These are phyloP conservation scores for Drosophila baimaii DNA, from an alignment of 1,140 invertebrate species.

Conservation along the genomic window DNA sequence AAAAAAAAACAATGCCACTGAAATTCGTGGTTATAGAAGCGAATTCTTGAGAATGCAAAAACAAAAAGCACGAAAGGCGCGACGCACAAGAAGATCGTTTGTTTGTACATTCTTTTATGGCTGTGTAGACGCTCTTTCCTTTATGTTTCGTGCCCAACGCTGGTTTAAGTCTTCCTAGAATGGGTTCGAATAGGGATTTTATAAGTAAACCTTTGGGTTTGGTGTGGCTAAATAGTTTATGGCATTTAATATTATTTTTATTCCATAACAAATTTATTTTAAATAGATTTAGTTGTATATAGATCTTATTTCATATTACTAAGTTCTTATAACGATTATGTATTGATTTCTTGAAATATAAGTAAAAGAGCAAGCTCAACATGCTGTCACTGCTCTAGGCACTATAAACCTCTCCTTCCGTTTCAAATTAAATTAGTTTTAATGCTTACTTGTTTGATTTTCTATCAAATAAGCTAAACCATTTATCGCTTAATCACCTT, in stretches of 20 bases:
- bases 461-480: constrained; percentile 13
- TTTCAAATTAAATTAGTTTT: neutral
- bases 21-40: too few relatives aligned
- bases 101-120: too few relatives aligned
- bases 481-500: constrained; percentile 5
- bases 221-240: too few relatives aligned
- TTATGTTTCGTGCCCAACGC: too few relatives aligned
- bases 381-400: too few relatives aligned
- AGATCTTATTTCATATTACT: neutral
- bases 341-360: neutral
- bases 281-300: neutral
- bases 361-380: too few relatives aligned
- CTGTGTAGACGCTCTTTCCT: too few relatives aligned
- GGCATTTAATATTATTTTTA: neutral
- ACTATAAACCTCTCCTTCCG: neutral
- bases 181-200: neutral
- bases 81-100: too few relatives aligned
- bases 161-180: neutral
- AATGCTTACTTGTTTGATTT: constrained; percentile 11
- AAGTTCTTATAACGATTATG: neutral
- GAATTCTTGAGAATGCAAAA: too few relatives aligned
- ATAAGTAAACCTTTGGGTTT: neutral
- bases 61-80: too few relatives aligned
- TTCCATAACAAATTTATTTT: too few relatives aligned
- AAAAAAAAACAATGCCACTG: too few relatives aligned